Evolutionary conservation across 2,888 invertebrate genomes (phyloP).

Genomic region (Magallana nippona): DNA sequence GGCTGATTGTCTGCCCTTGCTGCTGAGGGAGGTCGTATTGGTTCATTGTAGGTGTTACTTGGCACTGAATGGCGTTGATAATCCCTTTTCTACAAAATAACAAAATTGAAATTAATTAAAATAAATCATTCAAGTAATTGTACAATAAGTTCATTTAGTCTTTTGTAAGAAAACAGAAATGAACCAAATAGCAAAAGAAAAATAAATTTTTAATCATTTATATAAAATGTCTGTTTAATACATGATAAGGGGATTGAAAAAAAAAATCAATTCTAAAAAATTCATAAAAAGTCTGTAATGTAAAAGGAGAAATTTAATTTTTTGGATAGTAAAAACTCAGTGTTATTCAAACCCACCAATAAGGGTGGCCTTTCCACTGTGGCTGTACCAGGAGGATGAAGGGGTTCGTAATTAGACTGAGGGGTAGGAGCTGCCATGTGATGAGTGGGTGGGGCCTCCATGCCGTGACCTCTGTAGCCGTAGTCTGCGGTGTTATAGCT

Average conservation of each 20-base stretch:
- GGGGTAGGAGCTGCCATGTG: neutral
- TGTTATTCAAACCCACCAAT: neutral
- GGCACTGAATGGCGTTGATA: neutral
- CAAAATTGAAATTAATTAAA: neutral
- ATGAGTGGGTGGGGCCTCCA: slow-evolving; percentile 14
- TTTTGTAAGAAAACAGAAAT: too few species aligned
- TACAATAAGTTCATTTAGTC: too few species aligned
- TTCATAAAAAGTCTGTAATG: too few species aligned
- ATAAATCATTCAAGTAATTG: neutral
- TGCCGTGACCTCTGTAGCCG: neutral
- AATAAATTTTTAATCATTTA: too few species aligned
- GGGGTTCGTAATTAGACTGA: neutral
- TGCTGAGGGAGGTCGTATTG: slow-evolving; percentile 5
- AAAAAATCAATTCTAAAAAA: too few species aligned
- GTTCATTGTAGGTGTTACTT: neutral
- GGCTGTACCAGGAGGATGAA: neutral
- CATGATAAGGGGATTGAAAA: too few species aligned
- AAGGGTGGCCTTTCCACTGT: neutral
- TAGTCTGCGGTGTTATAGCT: neutral
- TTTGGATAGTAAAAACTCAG: too few species aligned
- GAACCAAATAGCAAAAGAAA: too few species aligned
- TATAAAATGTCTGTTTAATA: too few species aligned
- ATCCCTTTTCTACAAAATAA: slow-evolving; percentile 3
- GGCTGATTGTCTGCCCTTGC: neutral
- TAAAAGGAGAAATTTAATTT: too few species aligned